These are phyloP conservation scores for Halcyon badia DNA, from an alignment of 2,797 vertebrate genomes.

Conservation along the genomic window DNA sequence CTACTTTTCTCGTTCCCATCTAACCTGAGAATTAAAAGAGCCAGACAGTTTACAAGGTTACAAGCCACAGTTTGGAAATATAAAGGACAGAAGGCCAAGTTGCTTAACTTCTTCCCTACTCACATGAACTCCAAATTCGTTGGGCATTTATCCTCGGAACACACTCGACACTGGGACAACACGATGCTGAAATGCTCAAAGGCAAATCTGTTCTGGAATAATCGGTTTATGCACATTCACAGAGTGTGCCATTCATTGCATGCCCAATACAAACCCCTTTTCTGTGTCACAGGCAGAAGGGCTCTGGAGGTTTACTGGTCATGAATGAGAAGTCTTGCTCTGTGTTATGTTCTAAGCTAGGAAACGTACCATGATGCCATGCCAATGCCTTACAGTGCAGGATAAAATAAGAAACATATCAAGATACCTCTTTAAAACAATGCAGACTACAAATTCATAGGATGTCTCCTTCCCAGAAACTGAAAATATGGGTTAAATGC, in stretches of 20 bases:
- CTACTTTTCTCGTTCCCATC: background rate
- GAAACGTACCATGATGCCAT: background rate
- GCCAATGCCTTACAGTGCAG: background rate
- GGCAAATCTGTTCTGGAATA: slow-evolving; percentile 13
- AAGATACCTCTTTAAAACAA: background rate
- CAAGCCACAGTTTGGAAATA: background rate
- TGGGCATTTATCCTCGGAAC: background rate
- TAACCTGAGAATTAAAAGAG: background rate
- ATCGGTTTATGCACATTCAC: background rate
- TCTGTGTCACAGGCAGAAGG: background rate
- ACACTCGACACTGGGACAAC: background rate
- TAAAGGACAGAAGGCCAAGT: background rate
- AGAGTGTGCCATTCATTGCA: background rate
- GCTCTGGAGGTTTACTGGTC: background rate
- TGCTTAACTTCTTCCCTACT: background rate
- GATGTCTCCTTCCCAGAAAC: background rate
- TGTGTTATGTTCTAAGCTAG: background rate
- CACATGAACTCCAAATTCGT: background rate
- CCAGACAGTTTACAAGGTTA: background rate
- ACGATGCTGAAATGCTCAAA: background rate
- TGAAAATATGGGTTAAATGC: background rate
- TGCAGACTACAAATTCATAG: background rate
- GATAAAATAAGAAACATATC: background rate
- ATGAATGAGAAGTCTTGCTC: background rate
- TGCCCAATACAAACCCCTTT: background rate